Evolutionary conservation across 92 coral and sea anemone genomes (phyloP).

Genomic region (Porites evermanni): DNA sequence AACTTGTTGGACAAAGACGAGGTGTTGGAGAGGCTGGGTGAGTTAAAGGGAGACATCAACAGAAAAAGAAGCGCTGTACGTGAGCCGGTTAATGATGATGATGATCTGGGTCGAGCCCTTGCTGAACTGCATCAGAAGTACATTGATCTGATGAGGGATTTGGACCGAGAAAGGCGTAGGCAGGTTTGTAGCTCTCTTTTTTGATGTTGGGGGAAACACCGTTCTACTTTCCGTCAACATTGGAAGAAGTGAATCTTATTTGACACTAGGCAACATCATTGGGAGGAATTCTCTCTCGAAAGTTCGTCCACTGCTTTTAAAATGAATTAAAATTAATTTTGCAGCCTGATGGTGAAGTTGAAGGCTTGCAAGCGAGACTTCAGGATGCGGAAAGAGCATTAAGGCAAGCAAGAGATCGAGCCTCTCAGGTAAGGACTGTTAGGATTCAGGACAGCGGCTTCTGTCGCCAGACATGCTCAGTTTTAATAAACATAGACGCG

Average conservation of each 20-base stretch:
- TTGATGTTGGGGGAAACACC: neutral
- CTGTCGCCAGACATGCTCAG: neutral
- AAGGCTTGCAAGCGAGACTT: constrained; percentile 73
- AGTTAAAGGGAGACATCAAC: constrained; percentile 76
- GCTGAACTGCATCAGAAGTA: constrained; percentile 84
- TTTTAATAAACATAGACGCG: no score
- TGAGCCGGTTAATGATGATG: constrained; percentile 74
- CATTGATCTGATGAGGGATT: constrained; percentile 70
- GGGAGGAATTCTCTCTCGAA: neutral
- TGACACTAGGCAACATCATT: neutral
- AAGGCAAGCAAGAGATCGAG: constrained; percentile 63
- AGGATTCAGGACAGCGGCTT: neutral
- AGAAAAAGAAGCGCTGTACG: constrained; percentile 57
- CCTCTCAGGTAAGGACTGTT: constrained; percentile 33
- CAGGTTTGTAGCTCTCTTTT: constrained; percentile 35
- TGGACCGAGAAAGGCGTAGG: constrained; percentile 79
- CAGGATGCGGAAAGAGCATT: constrained; percentile 77
- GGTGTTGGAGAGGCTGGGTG: constrained; percentile 76
- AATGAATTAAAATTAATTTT: neutral
- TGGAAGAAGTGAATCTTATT: neutral
- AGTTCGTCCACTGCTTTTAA: neutral
- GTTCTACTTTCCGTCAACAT: neutral
- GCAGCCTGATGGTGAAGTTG: constrained; percentile 68
- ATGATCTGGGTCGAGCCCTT: constrained; percentile 85
- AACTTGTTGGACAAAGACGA: constrained; percentile 76